Conservation (phyloP, 2,797 vertebrate species). For the Syndactyla subalaris region DNA sequence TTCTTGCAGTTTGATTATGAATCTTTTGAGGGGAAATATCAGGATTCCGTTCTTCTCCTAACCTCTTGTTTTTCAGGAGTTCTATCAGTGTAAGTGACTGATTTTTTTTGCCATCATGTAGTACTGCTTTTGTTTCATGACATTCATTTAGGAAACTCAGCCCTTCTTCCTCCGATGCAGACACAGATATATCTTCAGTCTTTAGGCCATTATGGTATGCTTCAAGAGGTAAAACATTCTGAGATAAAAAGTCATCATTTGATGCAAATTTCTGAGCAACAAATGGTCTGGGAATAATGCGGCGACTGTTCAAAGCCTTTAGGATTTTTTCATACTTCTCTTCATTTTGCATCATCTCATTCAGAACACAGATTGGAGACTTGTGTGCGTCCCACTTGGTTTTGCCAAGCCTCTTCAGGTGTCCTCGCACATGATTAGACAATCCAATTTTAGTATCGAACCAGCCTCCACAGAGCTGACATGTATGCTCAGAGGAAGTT, state of each 20-base stretch:
- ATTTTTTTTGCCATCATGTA: conserved; percentile 82
- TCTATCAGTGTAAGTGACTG: conserved; percentile 94
- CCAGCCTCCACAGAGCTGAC: conserved; percentile 94
- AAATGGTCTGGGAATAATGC: conserved; percentile 85
- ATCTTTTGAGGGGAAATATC: conserved; percentile 81
- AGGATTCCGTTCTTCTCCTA: conserved; percentile 89
- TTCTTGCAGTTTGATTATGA: conserved; percentile 87
- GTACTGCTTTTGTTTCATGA: conserved; percentile 81
- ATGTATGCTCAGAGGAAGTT: conserved; percentile 87
- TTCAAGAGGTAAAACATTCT: conserved; percentile 84
- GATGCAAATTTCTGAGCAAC: conserved; percentile 85
- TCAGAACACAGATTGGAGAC: conserved; percentile 92
- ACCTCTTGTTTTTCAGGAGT: conserved; percentile 95
- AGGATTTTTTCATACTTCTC: conserved; percentile 93
- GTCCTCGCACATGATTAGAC: conserved; percentile 97
- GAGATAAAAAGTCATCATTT: conserved; percentile 83
- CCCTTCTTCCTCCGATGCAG: conserved; percentile 80
- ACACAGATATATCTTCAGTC: conserved; percentile 83
- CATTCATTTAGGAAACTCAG: conserved; percentile 83
- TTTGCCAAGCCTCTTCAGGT: conserved; percentile 96
- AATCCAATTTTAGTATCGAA: conserved; percentile 97
- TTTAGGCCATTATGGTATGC: conserved; percentile 87
- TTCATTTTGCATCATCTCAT: conserved; percentile 97
- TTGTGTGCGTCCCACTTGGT: conserved; percentile 89
- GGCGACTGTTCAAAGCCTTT: conserved; percentile 91